A percentile compares a stretch with the other conserved stretches of the same genome.
These are phyloP conservation scores for Daphoenositta chrysoptera DNA, from an alignment of 2,113 vertebrate genomes.

Conservation along the genomic window DNA sequence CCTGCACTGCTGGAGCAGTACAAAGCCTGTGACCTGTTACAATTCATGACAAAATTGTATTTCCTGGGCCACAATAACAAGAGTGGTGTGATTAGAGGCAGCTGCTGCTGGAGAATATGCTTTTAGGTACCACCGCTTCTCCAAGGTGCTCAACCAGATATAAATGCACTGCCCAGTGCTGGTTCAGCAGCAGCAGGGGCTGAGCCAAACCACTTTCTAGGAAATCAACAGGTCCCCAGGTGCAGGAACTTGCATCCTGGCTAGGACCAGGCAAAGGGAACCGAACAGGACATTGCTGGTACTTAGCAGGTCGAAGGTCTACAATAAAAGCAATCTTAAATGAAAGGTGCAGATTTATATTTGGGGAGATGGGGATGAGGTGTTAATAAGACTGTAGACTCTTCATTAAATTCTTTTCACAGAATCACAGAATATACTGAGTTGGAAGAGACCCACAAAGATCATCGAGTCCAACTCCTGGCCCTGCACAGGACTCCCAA, in stretches of 20 bases:
- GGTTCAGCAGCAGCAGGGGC: not conserved
- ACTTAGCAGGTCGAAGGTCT: not conserved
- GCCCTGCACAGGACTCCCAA: not conserved
- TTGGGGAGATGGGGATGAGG: not conserved
- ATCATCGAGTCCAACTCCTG: rapidly evolving
- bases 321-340: not conserved
- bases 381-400: rapidly evolving
- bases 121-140: not conserved
- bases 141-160: not conserved
- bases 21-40: not conserved
- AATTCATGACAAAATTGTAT: not conserved
- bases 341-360: not conserved
- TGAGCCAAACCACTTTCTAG: not conserved
- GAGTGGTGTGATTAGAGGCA: not conserved
- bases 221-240: not conserved
- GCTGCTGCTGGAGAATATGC: not conserved
- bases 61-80: not conserved
- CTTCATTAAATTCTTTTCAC: not conserved
- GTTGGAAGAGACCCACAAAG: not conserved
- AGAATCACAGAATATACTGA: not conserved
- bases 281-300: not conserved
- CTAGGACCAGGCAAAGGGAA: not conserved
- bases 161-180: not conserved
- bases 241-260: not conserved
- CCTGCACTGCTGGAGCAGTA: not conserved